Conservation (phyloP, 2,888 invertebrate genomes). For the Eupeodes latifasciatus region DNA sequence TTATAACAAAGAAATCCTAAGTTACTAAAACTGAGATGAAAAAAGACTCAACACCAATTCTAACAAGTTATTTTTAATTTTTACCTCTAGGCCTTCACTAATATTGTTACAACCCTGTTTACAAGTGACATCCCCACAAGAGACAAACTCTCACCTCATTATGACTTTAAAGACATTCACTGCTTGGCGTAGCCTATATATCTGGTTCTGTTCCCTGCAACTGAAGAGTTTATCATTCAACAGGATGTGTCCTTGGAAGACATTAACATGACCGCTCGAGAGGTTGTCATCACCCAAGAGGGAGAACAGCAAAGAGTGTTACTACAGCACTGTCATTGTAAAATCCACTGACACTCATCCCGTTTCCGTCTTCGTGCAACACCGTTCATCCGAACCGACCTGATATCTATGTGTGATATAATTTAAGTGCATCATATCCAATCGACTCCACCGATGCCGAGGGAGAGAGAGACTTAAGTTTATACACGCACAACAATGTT, state of each 20-base stretch:
- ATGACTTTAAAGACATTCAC: slow-evolving; percentile 21
- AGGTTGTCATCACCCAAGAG: slow-evolving; percentile 29
- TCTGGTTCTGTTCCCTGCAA: slow-evolving; percentile 12
- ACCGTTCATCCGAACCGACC: too few species aligned
- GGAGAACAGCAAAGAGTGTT: slow-evolving; percentile 9
- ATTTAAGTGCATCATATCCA: slow-evolving; percentile 43
- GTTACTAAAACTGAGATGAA: too few species aligned
- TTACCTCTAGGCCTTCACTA: not conserved
- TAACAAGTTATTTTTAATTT: not conserved
- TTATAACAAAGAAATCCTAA: too few species aligned
- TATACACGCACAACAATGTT: slow-evolving; percentile 6
- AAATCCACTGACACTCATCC: slow-evolving; percentile 17
- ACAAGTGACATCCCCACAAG: not conserved
- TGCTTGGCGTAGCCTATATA: not conserved
- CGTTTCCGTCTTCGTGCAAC: not conserved
- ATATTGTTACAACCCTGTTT: slow-evolving; percentile 5
- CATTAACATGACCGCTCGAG: slow-evolving; percentile 61
- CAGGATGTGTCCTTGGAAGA: slow-evolving; percentile 61
- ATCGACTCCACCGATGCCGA: slow-evolving; percentile 5
- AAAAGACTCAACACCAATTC: too few species aligned
- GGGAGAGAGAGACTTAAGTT: not conserved
- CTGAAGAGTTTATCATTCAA: slow-evolving; percentile 50
- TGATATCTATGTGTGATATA: slow-evolving; percentile 11
- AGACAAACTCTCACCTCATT: slow-evolving; percentile 39
- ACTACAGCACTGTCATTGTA: slow-evolving; percentile 14